Percentiles rank a stretch among this genome's conserved stretches.
Conservation (phyloP, 2,797 vertebrate genomes). For the Tragelaphus eurycerus region DNA sequence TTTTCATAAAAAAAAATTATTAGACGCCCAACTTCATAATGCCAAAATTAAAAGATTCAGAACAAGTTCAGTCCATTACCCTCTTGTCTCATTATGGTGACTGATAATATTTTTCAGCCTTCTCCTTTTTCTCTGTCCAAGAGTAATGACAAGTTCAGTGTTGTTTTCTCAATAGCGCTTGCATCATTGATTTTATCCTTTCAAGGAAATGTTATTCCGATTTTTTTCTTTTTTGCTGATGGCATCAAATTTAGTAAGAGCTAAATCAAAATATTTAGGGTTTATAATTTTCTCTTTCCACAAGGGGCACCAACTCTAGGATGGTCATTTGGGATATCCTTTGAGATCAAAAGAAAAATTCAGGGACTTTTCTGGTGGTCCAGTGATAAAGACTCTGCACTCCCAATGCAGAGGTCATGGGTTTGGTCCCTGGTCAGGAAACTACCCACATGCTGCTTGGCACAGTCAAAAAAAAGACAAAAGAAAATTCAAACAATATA, state of each 20-base stretch:
- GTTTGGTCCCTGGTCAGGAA: neutral
- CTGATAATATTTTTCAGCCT: neutral
- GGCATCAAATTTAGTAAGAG: neutral
- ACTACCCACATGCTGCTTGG: neutral
- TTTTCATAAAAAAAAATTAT: neutral
- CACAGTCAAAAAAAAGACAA: neutral
- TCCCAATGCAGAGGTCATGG: neutral
- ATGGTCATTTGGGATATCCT: neutral
- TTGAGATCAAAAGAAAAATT: neutral
- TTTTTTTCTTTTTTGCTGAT: neutral
- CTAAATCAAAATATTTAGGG: neutral
- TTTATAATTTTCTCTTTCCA: neutral
- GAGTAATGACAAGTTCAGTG: neutral
- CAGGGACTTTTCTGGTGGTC: neutral
- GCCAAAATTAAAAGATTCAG: neutral
- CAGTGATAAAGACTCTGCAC: neutral
- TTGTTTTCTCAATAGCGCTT: neutral
- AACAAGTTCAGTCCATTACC: neutral
- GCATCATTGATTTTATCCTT: neutral
- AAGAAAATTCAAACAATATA: neutral
- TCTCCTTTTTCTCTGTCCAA: neutral
- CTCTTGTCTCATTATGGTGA: neutral
- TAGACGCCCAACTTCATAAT: neutral
- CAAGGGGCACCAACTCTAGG: neutral
- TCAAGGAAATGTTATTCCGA: neutral